Percentiles rank a stretch among this genome's conserved stretches.
These are phyloP conservation scores for Helicoverpa armigera DNA, from an alignment of 1,140 invertebrate genomes.

Conservation along the genomic window DNA sequence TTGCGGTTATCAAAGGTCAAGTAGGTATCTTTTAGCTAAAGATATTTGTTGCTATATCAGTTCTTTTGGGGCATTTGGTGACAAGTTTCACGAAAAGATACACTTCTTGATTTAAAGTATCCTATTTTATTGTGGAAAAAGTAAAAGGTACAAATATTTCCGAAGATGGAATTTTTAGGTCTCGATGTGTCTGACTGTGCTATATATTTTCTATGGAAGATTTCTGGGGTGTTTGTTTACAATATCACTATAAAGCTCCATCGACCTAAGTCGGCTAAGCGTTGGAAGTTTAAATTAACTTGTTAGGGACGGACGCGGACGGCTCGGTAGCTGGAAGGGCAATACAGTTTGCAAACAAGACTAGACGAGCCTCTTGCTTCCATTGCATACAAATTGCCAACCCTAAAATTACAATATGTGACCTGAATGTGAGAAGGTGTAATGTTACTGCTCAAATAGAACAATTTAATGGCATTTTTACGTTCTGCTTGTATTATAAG, in stretches of 20 bases:
- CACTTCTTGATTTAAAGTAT: too few relatives aligned
- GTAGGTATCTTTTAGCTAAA: too few relatives aligned
- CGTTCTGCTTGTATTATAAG: too few relatives aligned
- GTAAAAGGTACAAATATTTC: too few relatives aligned
- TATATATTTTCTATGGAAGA: slow-evolving; percentile 27
- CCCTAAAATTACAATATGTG: slow-evolving; percentile 59
- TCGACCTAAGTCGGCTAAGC: slow-evolving; percentile 76
- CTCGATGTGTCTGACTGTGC: neutral
- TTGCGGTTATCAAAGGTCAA: neutral
- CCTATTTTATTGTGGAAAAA: too few relatives aligned
- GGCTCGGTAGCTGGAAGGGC: slow-evolving; percentile 54
- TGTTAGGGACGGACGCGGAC: slow-evolving; percentile 64
- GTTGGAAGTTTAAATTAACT: slow-evolving; percentile 81
- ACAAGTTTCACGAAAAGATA: too few relatives aligned
- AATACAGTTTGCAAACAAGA: slow-evolving; percentile 71
- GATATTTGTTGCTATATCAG: too few relatives aligned
- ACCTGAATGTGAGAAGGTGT: slow-evolving; percentile 45
- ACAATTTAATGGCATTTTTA: too few relatives aligned
- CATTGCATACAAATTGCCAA: slow-evolving; percentile 75
- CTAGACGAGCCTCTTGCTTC: slow-evolving; percentile 59
- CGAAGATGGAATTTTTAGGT: too few relatives aligned
- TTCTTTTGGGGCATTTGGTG: too few relatives aligned
- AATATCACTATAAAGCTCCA: slow-evolving; percentile 73
- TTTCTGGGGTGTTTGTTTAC: slow-evolving; percentile 59
- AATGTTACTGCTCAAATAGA: slow-evolving; percentile 18